phyloP scores from a whole-genome alignment of 2,797 vertebrate genomes.

The Dendrocincla fuliginosa region DNA sequence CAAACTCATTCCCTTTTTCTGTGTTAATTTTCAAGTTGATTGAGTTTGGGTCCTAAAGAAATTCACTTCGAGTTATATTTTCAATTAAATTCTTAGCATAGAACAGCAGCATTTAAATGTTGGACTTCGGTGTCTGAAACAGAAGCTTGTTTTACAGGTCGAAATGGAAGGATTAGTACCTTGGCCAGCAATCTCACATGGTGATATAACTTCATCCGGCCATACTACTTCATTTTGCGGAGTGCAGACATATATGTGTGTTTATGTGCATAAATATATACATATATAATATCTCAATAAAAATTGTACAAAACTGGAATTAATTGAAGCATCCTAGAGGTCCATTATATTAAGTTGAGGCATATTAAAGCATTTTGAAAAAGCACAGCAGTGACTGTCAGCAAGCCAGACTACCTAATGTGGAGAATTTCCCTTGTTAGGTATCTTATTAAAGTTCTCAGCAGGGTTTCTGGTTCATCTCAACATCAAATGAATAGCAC shows the following conservation, averaged over 20 bases:
- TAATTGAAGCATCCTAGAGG: background rate
- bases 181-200: background rate
- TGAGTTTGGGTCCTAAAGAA: background rate
- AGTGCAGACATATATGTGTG: background rate
- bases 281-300: background rate
- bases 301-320: background rate
- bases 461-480: constrained; percentile 39
- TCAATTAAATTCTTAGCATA: background rate
- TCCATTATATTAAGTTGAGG: background rate
- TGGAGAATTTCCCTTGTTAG: constrained; percentile 54
- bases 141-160: background rate
- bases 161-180: background rate
- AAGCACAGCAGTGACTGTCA: constrained; percentile 47
- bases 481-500: constrained; percentile 46
- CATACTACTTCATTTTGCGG: background rate
- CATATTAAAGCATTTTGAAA: constrained; percentile 45
- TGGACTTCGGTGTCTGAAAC: background rate
- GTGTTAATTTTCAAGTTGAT: constrained; percentile 16
- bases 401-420: constrained; percentile 47
- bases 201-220: background rate
- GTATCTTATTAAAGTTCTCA: constrained; percentile 66
- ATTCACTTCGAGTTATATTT: background rate
- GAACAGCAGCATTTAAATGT: background rate
- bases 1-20: background rate
- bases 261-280: background rate